Evolutionary conservation across 1,140 invertebrate genomes (phyloP).

Genomic region (Argopecten irradians): DNA sequence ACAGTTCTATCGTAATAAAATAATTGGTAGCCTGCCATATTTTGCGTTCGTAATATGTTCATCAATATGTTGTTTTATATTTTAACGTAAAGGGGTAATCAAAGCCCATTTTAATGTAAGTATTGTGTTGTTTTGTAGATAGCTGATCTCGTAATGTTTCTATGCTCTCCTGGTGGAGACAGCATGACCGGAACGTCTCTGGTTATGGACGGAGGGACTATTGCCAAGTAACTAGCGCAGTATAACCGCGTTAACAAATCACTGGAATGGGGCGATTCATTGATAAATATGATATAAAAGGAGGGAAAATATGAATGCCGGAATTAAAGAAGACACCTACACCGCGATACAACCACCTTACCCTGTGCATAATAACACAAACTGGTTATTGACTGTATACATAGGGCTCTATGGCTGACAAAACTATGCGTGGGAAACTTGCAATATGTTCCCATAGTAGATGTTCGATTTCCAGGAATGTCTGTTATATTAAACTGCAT

Average conservation of each 20-base stretch:
- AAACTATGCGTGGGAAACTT: too few relatives aligned
- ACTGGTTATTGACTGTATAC: too few relatives aligned
- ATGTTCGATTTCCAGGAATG: too few relatives aligned
- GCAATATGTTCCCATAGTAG: too few relatives aligned
- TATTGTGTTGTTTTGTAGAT: conserved; percentile 45
- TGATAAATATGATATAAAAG: background rate
- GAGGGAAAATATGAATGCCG: too few relatives aligned
- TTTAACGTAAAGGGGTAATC: conserved; percentile 13
- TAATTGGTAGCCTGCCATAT: background rate
- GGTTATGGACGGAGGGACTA: conserved; percentile 62
- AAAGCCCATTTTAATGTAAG: background rate
- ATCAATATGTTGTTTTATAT: conserved; percentile 25
- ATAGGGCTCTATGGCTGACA: too few relatives aligned
- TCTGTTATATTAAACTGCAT: too few relatives aligned
- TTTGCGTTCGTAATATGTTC: background rate
- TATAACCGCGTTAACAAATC: background rate
- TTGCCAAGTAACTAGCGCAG: conserved; percentile 36
- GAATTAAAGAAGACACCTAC: too few relatives aligned
- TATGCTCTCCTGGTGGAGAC: conserved; percentile 55
- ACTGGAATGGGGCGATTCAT: too few relatives aligned
- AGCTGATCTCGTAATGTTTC: conserved; percentile 49
- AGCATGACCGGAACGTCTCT: conserved; percentile 63
- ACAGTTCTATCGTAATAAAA: conserved; percentile 28
- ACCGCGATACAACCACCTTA: too few relatives aligned
- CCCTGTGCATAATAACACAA: too few relatives aligned